phyloP scores from a whole-genome alignment of 2,113 vertebrate genomes.

The Sclerurus mexicanus region DNA sequence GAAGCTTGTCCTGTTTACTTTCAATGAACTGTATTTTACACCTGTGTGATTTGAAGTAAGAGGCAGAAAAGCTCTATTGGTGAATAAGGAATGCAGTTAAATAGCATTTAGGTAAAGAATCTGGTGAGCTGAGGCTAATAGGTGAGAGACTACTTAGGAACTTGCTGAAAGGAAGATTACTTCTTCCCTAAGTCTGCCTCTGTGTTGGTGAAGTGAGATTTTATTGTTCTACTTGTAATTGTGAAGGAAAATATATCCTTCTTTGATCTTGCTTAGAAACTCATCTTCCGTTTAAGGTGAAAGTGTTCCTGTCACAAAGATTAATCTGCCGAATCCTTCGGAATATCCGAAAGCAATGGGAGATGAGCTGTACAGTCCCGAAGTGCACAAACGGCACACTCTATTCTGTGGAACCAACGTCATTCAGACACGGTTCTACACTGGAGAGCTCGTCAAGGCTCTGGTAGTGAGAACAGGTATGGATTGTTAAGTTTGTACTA shows the following conservation, averaged over 20 bases:
- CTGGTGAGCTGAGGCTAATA: neutral
- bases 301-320: conserved; percentile 98
- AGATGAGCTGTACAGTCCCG: conserved; percentile 80
- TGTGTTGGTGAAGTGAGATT: neutral
- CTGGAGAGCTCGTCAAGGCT: conserved; percentile 93
- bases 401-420: conserved; percentile 95
- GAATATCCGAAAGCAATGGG: conserved; percentile 71
- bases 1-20: neutral
- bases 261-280: neutral
- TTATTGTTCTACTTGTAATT: neutral
- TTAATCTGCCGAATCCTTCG: conserved; percentile 88
- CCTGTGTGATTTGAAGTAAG: neutral
- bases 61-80: neutral
- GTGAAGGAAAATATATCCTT: neutral
- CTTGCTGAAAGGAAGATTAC: neutral
- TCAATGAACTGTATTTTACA: neutral
- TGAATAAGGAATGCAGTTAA: neutral
- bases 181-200: neutral
- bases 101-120: neutral
- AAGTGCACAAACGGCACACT: conserved; percentile 90
- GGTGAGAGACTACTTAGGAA: neutral
- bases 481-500: neutral
- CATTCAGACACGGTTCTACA: conserved; percentile 97
- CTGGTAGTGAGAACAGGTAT: conserved; percentile 93
- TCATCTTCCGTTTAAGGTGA: conserved; percentile 79